Percentiles rank a stretch among this genome's conserved stretches.
Conservation (phyloP, 2,113 vertebrate species). For the Sitta europaea region DNA sequence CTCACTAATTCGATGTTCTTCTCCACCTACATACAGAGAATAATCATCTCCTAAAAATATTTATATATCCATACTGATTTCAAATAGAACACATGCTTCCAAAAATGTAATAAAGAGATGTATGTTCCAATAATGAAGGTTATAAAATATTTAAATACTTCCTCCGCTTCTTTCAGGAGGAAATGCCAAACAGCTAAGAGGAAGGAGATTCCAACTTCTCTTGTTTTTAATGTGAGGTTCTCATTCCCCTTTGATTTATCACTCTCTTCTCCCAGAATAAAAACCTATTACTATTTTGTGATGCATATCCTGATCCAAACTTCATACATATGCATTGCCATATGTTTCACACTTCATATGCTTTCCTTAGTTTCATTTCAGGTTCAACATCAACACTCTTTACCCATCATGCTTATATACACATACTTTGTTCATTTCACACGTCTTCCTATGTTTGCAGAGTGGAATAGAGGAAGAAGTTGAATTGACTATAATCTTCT, state of each 20-base stretch:
- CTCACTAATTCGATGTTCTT: conserved; percentile 46
- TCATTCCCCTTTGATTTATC: conserved; percentile 58
- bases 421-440: conserved; percentile 67
- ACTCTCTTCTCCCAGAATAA: conserved; percentile 60
- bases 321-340: conserved; percentile 75
- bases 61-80: conserved; percentile 42
- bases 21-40: conserved; percentile 55
- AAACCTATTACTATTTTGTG: conserved; percentile 61
- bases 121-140: conserved; percentile 49
- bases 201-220: conserved; percentile 63
- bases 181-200: conserved; percentile 53
- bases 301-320: conserved; percentile 65
- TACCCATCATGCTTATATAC: conserved; percentile 64
- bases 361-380: conserved; percentile 67
- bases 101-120: conserved; percentile 43
- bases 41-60: conserved; percentile 57
- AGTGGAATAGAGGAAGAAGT: conserved; percentile 15
- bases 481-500: neutral
- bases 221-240: conserved; percentile 66
- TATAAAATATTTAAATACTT: conserved; percentile 60
- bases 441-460: conserved; percentile 62
- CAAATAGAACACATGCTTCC: conserved; percentile 44
- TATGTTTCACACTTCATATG: conserved; percentile 72
- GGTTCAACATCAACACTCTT: conserved; percentile 70
- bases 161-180: conserved; percentile 39